phyloP scores from a whole-genome alignment of 2,888 invertebrate species.

The Eupeodes latifasciatus region DNA sequence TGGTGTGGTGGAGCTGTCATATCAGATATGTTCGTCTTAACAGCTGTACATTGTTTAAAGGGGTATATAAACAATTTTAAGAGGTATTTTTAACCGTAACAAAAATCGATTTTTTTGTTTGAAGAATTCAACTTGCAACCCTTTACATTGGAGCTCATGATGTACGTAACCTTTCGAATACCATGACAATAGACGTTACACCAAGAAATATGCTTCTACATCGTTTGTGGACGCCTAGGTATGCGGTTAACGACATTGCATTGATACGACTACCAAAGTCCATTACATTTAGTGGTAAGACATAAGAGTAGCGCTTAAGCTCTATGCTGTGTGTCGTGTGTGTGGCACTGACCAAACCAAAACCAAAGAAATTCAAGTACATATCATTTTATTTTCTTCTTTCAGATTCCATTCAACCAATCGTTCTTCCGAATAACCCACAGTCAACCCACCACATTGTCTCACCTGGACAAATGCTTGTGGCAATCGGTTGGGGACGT shows the following conservation, averaged over 20 bases:
- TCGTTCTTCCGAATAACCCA: slow-evolving; percentile 13
- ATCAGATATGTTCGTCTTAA: slow-evolving; percentile 80
- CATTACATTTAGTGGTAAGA: slow-evolving; percentile 82
- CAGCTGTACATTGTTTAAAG: slow-evolving; percentile 82
- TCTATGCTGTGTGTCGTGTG: neutral
- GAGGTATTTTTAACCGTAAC: neutral
- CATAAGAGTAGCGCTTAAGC: neutral
- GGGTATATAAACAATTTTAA: slow-evolving; percentile 77
- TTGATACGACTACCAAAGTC: slow-evolving; percentile 82
- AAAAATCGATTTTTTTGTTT: neutral
- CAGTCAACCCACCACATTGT: slow-evolving; percentile 10
- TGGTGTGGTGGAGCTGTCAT: slow-evolving; percentile 83
- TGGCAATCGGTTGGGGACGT: slow-evolving; percentile 73
- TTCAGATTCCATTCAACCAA: slow-evolving; percentile 55
- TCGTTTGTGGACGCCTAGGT: slow-evolving; percentile 60
- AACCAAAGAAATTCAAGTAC: neutral
- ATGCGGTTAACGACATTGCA: slow-evolving; percentile 84
- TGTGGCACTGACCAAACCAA: neutral
- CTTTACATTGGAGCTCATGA: slow-evolving; percentile 68
- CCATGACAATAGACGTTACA: slow-evolving; percentile 43
- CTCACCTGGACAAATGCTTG: slow-evolving; percentile 45
- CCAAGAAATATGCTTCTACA: slow-evolving; percentile 61
- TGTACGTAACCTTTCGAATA: slow-evolving; percentile 43
- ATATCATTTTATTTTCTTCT: slow-evolving; percentile 12
- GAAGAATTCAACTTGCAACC: slow-evolving; percentile 56